A percentile compares a stretch with the other conserved stretches of the same genome.
These are phyloP conservation scores for Mallateleia sp. DNA, from an alignment of 2,888 invertebrate genomes.

Conservation along the genomic window DNA sequence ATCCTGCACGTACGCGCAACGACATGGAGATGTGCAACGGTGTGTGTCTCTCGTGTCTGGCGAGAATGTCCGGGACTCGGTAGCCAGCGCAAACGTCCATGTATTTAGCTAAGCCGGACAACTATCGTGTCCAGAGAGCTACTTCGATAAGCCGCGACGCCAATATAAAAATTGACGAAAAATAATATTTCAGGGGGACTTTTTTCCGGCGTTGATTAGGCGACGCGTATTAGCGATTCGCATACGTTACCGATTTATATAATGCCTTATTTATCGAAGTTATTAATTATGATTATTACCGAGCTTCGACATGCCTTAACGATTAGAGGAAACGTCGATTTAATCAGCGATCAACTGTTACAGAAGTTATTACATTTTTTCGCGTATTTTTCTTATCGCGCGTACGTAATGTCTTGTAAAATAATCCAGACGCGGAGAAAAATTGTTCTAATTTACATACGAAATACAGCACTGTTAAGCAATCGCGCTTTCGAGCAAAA, in stretches of 20 bases:
- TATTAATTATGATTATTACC: constrained; percentile 69
- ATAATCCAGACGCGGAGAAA: not conserved
- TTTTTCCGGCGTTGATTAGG: constrained; percentile 63
- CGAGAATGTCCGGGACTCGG: constrained; percentile 67
- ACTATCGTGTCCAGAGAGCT: constrained; percentile 57
- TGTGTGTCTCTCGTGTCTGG: constrained; percentile 55
- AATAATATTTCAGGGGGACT: constrained; percentile 71
- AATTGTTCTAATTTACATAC: not conserved
- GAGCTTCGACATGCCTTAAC: constrained; percentile 54
- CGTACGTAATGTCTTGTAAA: not conserved
- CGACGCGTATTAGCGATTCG: constrained; percentile 50
- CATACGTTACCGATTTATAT: constrained; percentile 62
- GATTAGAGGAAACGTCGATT: constrained; percentile 46
- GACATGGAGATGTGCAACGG: constrained; percentile 28
- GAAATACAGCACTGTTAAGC: too few relatives aligned
- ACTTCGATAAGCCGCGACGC: constrained; percentile 69
- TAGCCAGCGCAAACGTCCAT: constrained; percentile 24
- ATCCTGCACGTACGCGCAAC: constrained; percentile 51
- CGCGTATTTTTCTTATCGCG: not conserved
- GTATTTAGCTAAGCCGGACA: constrained; percentile 64
- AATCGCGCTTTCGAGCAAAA: too few relatives aligned
- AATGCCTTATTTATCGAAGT: constrained; percentile 72
- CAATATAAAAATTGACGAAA: constrained; percentile 47
- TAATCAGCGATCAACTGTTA: constrained; percentile 50
- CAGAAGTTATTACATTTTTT: constrained; percentile 9